Percentiles rank a stretch among this genome's conserved stretches.
Conservation (phyloP, 2,113 vertebrate genomes). For the Oreochromis niloticus region DNA sequence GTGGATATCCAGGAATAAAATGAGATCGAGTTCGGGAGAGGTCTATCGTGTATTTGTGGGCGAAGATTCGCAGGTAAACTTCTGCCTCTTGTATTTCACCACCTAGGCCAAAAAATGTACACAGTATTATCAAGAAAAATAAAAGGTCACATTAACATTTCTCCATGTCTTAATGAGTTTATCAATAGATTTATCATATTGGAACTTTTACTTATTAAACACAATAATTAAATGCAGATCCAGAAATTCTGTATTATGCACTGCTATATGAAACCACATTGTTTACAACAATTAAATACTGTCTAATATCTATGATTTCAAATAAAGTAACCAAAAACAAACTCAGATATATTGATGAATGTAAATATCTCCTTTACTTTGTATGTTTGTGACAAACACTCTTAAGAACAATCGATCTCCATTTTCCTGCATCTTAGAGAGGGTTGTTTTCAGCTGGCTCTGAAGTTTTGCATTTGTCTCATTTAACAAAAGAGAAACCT, state of each 20-base stretch:
- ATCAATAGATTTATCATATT: neutral
- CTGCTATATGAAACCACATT: neutral
- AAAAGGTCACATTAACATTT: neutral
- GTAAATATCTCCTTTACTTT: constrained; percentile 67
- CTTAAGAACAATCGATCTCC: constrained; percentile 66
- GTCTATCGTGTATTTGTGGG: constrained; percentile 73
- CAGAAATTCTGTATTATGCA: neutral
- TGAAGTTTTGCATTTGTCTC: constrained; percentile 45
- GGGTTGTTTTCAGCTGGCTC: neutral
- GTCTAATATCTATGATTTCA: neutral
- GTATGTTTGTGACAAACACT: constrained; percentile 75
- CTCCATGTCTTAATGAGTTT: neutral
- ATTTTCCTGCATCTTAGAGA: constrained; percentile 30
- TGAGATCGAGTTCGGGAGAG: constrained; percentile 72
- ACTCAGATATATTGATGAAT: neutral
- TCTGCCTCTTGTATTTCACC: constrained; percentile 80
- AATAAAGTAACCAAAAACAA: neutral
- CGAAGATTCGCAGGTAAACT: constrained; percentile 66
- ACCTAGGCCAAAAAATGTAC: constrained; percentile 43
- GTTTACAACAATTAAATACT: neutral
- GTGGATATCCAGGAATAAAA: constrained; percentile 65
- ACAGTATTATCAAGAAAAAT: neutral
- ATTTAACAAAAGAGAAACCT: neutral
- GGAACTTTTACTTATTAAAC: neutral
- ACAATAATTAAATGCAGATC: neutral